Evolutionary conservation across 2,888 invertebrate species (phyloP).

Genomic region (Harpalus rufipes): DNA sequence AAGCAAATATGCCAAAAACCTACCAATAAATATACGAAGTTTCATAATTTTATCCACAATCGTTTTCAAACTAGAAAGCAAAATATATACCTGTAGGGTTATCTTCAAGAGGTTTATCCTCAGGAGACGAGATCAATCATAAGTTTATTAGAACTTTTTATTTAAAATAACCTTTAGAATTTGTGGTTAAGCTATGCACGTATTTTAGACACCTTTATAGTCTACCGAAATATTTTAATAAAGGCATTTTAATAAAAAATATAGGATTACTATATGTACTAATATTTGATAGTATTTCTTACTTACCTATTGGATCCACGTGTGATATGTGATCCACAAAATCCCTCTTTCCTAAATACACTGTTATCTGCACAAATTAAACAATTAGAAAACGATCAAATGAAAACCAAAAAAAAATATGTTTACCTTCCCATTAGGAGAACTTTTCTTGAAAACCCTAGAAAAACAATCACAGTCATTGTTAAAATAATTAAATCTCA

Average conservation of each 20-base stretch:
- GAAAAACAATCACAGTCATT: conserved; percentile 62
- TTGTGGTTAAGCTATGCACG: no score
- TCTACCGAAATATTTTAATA: neutral
- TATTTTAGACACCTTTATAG: no score
- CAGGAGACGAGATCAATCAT: no score
- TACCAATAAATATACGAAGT: no score
- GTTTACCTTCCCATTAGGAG: conserved; percentile 96
- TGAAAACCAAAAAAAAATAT: conserved; percentile 73
- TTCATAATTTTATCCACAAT: no score
- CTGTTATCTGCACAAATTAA: conserved; percentile 84
- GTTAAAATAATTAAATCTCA: neutral
- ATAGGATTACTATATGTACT: neutral
- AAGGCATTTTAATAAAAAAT: neutral
- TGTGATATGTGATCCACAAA: conserved; percentile 95
- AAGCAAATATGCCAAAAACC: no score
- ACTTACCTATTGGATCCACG: conserved; percentile 92
- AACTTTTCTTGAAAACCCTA: conserved; percentile 98
- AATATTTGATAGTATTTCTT: neutral
- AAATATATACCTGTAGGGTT: no score
- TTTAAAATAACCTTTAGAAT: no score
- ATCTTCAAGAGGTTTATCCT: no score
- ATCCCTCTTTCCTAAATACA: conserved; percentile 94
- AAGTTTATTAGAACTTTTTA: no score
- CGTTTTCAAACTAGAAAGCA: no score
- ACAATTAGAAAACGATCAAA: conserved; percentile 21